Base-by-base conservation (phyloP, 2,888 invertebrate species). In the Caenorhabditis sp. region DNA sequence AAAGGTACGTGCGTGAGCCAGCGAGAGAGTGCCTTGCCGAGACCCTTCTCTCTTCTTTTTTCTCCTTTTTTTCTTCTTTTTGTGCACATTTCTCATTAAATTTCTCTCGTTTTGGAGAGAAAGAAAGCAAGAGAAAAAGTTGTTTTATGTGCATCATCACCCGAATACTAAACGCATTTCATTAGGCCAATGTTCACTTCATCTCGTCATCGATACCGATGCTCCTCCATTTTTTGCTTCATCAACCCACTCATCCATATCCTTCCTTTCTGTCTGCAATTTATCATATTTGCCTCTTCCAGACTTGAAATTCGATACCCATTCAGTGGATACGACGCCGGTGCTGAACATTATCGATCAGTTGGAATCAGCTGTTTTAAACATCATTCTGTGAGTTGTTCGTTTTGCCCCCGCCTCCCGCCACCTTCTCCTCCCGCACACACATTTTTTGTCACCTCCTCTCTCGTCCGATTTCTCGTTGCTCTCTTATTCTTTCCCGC, bases 271-370 rank as follows among this genome's bases (percentile, higher is more conserved):
- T n/a, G n/a, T n/a, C n/a, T n/a, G n/a, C 9, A 26, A 50, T 24
- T 35, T 56, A 20, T 40, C 40, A 22, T 15, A 2, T 20, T 22
- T 67, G 9, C 53, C 20, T 55, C 13, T 87, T 89, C 61, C 79
- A 90, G 90, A 88, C 47, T 82, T 90, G 71, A 90, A 89, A 82
- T 90, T 89, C 83, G 90, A 90, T 77, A 82, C 79, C 22, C 80
- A 84, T 37, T 56, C 70, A 18, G 83, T 88, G 56, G 89, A 90
- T 76, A 86, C 88, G 18, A 76, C 83, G n/a, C 83, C 80, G 28
- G 88, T 88, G 56, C 80, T 90, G 53, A 82, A 83, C 40, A 86
- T 89, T 64, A 84, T 90, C 50, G 90, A 90, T 71, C 86, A 88
- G 61, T 81, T 90, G 51, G 89, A 90, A 81, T 85, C 88, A 26